These are phyloP conservation scores for Antheraea mylitta DNA, from an alignment of 1,140 invertebrate species.

Conservation along the genomic window DNA sequence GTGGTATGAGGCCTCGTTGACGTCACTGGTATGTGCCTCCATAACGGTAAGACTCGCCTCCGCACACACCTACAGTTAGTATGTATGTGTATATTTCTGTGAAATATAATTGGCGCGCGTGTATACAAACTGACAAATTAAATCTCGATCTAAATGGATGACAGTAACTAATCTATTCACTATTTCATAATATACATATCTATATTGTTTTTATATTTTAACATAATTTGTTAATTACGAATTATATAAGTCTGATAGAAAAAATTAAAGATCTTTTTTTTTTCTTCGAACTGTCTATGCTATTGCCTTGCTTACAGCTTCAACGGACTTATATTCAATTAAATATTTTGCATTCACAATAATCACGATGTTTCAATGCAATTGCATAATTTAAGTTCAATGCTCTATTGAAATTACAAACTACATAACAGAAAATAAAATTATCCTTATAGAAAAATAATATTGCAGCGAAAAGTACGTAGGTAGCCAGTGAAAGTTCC, in stretches of 20 bases:
- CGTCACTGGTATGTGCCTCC: slow-evolving; percentile 76
- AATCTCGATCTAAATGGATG: slow-evolving; percentile 55
- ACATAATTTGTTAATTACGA: too few species aligned
- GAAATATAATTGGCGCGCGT: slow-evolving; percentile 44
- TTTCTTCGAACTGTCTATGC: too few species aligned
- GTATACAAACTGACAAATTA: slow-evolving; percentile 48
- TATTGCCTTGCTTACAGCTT: too few species aligned
- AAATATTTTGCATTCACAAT: too few species aligned
- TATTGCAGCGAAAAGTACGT: slow-evolving; percentile 51
- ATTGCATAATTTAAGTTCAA: too few species aligned
- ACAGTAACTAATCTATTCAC: background rate
- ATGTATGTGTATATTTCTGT: slow-evolving; percentile 9
- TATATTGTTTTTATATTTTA: background rate
- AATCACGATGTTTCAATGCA: too few species aligned
- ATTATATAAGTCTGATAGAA: too few species aligned
- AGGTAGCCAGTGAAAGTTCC: slow-evolving; percentile 75
- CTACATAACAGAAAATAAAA: background rate
- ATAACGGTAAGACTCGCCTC: slow-evolving; percentile 74
- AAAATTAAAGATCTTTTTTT: too few species aligned
- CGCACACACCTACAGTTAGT: slow-evolving; percentile 42
- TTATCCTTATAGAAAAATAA: slow-evolving; percentile 22
- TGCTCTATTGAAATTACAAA: too few species aligned
- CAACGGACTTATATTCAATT: too few species aligned
- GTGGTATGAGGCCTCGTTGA: slow-evolving; percentile 67
- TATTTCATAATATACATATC: background rate